Evolutionary conservation across 2,888 invertebrate species (phyloP).

Genomic region (Troides helena): DNA sequence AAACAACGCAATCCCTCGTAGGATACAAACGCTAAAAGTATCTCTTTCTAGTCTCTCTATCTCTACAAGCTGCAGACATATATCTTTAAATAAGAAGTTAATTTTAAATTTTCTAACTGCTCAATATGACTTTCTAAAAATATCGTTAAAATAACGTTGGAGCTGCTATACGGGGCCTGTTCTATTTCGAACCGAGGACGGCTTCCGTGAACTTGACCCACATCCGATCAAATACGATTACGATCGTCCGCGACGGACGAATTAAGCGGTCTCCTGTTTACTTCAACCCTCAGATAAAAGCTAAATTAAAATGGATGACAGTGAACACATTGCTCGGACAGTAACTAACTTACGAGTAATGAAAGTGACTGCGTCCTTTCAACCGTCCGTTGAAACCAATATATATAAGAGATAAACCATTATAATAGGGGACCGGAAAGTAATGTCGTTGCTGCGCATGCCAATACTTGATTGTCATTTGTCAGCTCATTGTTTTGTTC

Average conservation of each 20-base stretch:
- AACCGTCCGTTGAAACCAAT: not conserved
- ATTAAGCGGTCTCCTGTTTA: slow-evolving; percentile 22
- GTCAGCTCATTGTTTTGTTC: too few species aligned
- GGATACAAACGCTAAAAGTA: too few species aligned
- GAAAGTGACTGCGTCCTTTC: not conserved
- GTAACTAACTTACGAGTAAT: not conserved
- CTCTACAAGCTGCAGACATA: too few species aligned
- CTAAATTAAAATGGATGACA: slow-evolving; percentile 11
- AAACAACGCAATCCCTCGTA: too few species aligned
- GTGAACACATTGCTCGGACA: slow-evolving; percentile 2
- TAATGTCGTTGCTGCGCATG: too few species aligned
- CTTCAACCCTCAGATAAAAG: slow-evolving; percentile 6
- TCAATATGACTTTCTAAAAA: not conserved
- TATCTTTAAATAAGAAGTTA: too few species aligned
- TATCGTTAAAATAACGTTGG: not conserved
- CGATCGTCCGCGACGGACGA: slow-evolving; percentile 12
- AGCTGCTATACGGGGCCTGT: slow-evolving; percentile 6
- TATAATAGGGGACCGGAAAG: too few species aligned
- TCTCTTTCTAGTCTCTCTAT: too few species aligned
- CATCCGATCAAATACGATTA: slow-evolving; percentile 28
- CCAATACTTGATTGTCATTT: too few species aligned
- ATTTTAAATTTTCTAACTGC: too few species aligned
- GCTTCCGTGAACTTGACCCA: slow-evolving; percentile 26
- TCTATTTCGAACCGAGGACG: slow-evolving; percentile 26
- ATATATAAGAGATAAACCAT: too few species aligned